Evolutionary conservation across 1,140 invertebrate genomes (phyloP), one percentile per base, ranked within the genome.

Genomic region (Holcopasites calliopsidis): DNA sequence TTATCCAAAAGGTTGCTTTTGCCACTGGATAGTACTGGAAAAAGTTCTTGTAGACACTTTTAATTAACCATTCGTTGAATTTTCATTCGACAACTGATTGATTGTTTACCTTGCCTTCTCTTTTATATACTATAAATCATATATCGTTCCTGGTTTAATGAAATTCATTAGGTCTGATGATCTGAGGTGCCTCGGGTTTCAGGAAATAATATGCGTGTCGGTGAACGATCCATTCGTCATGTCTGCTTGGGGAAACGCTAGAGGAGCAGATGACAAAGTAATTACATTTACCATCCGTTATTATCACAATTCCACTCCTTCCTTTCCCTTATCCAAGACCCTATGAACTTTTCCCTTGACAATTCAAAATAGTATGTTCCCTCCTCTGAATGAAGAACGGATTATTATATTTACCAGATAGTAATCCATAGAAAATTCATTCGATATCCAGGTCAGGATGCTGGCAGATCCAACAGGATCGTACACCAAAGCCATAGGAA

Each of bases 211-310:
- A 44, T 94, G 94, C 87, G 89, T 94, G n/a, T 84, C 92, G 58
- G 93, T 94, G 5, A 94, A 94, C 87, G 94, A 94, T 88, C 92
- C 93, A 1, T 94, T 93, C 88, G 94, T 94, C 0, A 92, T 93
- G 91, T 89, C 87, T 44, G 93, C 93, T 18, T 94, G 94, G 94
- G 93, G 87, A 11, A 71, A 83, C 52, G 69, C 75, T 40, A 81
- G 85, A 49, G 80, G 81, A 35, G 85, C 92, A 23, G 82, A 85
- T 44, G 92, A 91, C 71, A 93, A 93, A 31, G 73, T 75, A 55
- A 40, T n/a, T 11, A 11, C 33, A 49, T 62, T 3, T 21, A 23
- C 33, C 10, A 5, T 38, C 10, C 10, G n/a, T 38, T 38, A 4
- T 38, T 10, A 5, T 38, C 35, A 38, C 35, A 10, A 38, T 38